These are phyloP conservation scores for Ormyrus thymus DNA, from an alignment of 2,888 invertebrate genomes.

Conservation along the genomic window DNA sequence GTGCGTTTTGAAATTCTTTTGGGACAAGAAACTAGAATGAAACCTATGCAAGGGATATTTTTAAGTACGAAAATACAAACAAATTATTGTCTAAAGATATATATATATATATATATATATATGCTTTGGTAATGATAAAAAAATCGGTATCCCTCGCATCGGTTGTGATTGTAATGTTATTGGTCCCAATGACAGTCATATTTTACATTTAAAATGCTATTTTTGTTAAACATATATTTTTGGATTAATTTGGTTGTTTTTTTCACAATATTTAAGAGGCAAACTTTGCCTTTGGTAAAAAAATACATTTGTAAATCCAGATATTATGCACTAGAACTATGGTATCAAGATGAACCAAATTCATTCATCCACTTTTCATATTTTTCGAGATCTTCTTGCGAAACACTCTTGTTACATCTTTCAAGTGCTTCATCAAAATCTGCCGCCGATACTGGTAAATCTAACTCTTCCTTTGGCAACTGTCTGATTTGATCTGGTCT, in stretches of 20 bases:
- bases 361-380: slow-evolving; percentile 98
- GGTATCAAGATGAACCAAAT: slow-evolving; percentile 92
- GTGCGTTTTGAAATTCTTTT: slow-evolving; percentile 52
- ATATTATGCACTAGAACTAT: slow-evolving; percentile 53
- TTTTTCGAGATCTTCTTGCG: slow-evolving; percentile 93
- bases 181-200: slow-evolving; percentile 56
- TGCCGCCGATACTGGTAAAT: slow-evolving; percentile 92
- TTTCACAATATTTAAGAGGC: slow-evolving; percentile 46
- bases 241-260: slow-evolving; percentile 56
- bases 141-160: slow-evolving; percentile 42
- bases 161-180: slow-evolving; percentile 44
- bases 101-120: too few relatives aligned
- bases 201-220: slow-evolving; percentile 55
- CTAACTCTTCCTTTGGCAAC: slow-evolving; percentile 95
- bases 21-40: slow-evolving; percentile 45
- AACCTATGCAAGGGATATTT: slow-evolving; percentile 49
- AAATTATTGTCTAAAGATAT: slow-evolving; percentile 34
- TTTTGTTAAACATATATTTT: slow-evolving; percentile 54
- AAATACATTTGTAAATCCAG: slow-evolving; percentile 53
- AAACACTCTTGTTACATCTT: slow-evolving; percentile 97
- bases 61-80: slow-evolving; percentile 50
- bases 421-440: slow-evolving; percentile 96
- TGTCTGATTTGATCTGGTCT: slow-evolving; percentile 95
- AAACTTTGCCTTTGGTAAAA: slow-evolving; percentile 54
- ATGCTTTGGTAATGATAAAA: neutral